phyloP scores from a whole-genome alignment of 2,888 invertebrate genomes.

The Agrotis clavis region DNA sequence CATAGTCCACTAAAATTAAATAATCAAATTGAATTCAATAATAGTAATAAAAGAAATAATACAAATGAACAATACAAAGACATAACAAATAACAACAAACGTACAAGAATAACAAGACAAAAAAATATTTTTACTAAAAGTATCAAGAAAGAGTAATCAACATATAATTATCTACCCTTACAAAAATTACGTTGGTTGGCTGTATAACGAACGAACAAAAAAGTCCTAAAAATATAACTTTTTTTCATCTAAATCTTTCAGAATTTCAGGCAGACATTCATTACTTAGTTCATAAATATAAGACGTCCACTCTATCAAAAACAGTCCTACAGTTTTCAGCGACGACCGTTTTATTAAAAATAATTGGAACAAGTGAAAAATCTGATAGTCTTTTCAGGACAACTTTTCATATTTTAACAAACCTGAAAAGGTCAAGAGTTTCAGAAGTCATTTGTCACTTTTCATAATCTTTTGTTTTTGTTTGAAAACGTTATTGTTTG shows the following conservation, averaged over 20 bases:
- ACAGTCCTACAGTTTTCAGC: not conserved
- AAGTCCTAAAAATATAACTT: rapidly evolving
- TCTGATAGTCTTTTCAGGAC: constrained; percentile 18
- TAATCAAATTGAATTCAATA: too few relatives aligned
- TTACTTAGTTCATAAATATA: not conserved
- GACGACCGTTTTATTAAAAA: constrained; percentile 15
- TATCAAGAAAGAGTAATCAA: not conserved
- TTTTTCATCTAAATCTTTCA: not conserved
- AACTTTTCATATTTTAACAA: constrained; percentile 24
- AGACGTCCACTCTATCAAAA: not conserved
- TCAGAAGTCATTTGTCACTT: constrained; percentile 46
- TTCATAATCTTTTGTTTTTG: constrained; percentile 24
- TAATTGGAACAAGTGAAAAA: constrained; percentile 21
- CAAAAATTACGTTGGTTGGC: too few relatives aligned
- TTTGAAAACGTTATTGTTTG: not conserved
- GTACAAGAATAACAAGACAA: too few relatives aligned
- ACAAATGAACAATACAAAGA: too few relatives aligned
- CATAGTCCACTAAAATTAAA: too few relatives aligned
- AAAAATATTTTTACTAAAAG: too few relatives aligned
- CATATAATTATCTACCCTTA: constrained; percentile 2
- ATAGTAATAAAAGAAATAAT: too few relatives aligned
- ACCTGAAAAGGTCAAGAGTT: constrained; percentile 29
- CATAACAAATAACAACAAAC: too few relatives aligned
- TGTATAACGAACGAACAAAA: not conserved
- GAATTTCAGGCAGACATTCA: not conserved